Percentiles rank a stretch among this genome's conserved stretches.
Conservation (phyloP, 2,888 invertebrate genomes). For the Ischnus inquisitorius region DNA sequence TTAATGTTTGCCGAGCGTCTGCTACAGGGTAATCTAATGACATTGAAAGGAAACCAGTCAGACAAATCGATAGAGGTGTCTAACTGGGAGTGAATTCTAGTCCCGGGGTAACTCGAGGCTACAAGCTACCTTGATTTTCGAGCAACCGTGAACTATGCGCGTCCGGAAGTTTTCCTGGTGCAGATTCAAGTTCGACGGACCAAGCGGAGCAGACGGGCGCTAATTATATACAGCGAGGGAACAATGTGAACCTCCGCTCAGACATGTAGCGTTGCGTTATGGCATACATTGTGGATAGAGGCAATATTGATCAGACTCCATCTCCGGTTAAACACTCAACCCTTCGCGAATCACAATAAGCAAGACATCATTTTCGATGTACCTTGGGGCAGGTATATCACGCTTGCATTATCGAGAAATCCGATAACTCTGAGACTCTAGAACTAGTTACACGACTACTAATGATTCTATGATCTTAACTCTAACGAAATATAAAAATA, state of each 20-base stretch:
- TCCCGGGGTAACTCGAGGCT: conserved; percentile 14
- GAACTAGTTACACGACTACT: no score
- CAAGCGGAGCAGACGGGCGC: conserved; percentile 4
- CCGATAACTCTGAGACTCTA: no score
- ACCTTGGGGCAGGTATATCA: background rate
- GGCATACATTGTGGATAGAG: background rate
- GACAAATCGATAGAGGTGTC: conserved; percentile 31
- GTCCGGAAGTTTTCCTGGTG: background rate
- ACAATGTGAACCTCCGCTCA: background rate
- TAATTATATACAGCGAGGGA: conserved; percentile 12
- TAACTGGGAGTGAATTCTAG: background rate
- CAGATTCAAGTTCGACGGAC: conserved; percentile 29
- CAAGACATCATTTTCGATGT: background rate
- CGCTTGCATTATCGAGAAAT: no score
- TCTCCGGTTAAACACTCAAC: background rate
- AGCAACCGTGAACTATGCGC: background rate
- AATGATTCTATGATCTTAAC: no score
- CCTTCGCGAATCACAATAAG: background rate
- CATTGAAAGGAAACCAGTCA: background rate
- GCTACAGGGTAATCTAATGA: background rate
- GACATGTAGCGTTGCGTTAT: background rate
- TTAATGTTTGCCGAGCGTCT: background rate
- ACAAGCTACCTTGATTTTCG: conserved; percentile 6
- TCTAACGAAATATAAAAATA: no score
- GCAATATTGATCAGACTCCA: background rate